Conservation (phyloP, 2,113 vertebrate species). For the Cinclus cinclus region DNA sequence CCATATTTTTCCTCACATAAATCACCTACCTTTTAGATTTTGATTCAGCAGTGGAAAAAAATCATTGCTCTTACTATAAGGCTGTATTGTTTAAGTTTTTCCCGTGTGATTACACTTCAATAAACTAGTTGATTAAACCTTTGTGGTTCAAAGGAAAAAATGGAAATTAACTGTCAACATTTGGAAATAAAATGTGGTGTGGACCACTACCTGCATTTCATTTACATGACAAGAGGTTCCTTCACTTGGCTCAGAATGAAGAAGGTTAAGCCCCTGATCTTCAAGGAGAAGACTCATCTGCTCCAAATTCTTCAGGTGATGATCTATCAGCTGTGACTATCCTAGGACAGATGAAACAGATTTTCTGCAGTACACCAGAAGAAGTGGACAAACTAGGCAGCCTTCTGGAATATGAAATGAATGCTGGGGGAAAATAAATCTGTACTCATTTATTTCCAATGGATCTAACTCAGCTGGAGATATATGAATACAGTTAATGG, state of each 20-base stretch:
- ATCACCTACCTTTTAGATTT: not conserved
- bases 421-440: not conserved
- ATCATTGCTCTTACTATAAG: not conserved
- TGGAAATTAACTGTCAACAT: not conserved
- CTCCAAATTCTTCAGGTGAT: not conserved
- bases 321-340: not conserved
- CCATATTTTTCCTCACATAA: not conserved
- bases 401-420: not conserved
- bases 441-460: not conserved
- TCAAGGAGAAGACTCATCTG: not conserved
- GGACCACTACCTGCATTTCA: not conserved
- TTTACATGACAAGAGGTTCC: not conserved
- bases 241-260: not conserved
- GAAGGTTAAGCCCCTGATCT: not conserved
- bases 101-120: not conserved
- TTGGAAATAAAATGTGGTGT: not conserved
- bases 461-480: not conserved
- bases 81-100: not conserved
- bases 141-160: not conserved
- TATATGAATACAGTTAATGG: not conserved
- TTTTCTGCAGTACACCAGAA: not conserved
- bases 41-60: not conserved
- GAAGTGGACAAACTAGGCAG: not conserved
- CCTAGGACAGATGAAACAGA: not conserved
- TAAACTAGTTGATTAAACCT: not conserved